phyloP scores from a whole-genome alignment of 2,113 vertebrate species.

The Menidia beryllina region DNA sequence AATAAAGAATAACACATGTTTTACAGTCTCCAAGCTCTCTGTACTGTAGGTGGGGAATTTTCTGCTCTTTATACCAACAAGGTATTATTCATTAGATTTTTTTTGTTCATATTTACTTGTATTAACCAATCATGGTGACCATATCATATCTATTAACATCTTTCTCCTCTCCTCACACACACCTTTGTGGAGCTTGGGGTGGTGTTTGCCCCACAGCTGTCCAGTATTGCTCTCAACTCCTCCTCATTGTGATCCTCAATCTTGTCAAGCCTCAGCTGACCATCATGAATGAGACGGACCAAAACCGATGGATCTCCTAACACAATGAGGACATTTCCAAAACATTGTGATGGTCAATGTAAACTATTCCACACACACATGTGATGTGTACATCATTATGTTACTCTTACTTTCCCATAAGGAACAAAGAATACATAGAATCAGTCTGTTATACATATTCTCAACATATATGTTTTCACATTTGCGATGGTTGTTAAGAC shows the following conservation, averaged over 20 bases:
- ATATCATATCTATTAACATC: too few relatives aligned
- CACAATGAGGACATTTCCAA: background rate
- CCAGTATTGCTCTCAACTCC: constrained; percentile 85
- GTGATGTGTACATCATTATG: background rate
- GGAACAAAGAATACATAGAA: background rate
- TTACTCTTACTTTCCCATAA: background rate
- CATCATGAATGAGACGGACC: constrained; percentile 91
- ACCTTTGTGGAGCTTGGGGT: constrained; percentile 82
- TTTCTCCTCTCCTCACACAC: constrained; percentile 11
- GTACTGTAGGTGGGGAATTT: background rate
- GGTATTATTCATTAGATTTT: constrained; percentile 1
- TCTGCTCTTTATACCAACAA: background rate
- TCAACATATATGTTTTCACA: too few relatives aligned
- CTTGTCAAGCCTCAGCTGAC: constrained; percentile 86
- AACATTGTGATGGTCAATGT: background rate
- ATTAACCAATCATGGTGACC: too few relatives aligned
- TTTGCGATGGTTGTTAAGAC: background rate
- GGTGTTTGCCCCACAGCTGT: constrained; percentile 82
- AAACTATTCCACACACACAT: background rate
- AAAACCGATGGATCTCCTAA: constrained; percentile 88
- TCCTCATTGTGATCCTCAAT: constrained; percentile 85
- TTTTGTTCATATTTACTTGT: background rate
- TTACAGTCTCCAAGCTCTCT: background rate
- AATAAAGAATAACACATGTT: background rate
- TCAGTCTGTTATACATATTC: background rate